Evolutionary conservation across 2,888 invertebrate genomes (phyloP), one percentile per base, ranked within the genome.

Genomic region (Drosophila macrospina): DNA sequence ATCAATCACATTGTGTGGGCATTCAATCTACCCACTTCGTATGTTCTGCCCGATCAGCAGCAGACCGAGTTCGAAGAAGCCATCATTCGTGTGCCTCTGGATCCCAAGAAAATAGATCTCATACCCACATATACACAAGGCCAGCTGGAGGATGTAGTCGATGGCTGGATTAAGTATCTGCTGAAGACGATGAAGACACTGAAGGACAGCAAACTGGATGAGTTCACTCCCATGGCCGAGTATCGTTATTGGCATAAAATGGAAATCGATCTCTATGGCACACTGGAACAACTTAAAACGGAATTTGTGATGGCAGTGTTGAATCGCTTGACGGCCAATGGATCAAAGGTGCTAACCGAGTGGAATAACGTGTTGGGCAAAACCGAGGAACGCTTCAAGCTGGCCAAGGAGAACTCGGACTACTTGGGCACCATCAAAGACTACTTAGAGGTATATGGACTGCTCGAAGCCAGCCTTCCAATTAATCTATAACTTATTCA

Each of bases 201-300:
- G 2, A 87, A 78, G 24, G 91, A 91, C 47, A 86, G 85, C 94
- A 92, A 93, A 63, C 94, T 95, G 0, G 93, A 94, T 45, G 96
- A 96, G 0, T 94, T 95, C 65, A 96, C 96, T 0, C 97, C 98
- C 0, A 94, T 98, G 57, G 95, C 96, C 0, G 98, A 98, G 90
- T 96, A 96, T 88, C 95, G 95, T 68, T 96, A 96, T 84, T 98
- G 98, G 98, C 94, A 96, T 54, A 95, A 96, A 84, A 93, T 96
- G 70, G 96, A 97, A 89, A 94, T 95, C 0, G 95, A 95, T 56
- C 93, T 97, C 20, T 96, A 97, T 61, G 93, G 95, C 26, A 92
- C 97, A 0, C 94, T 96, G 20, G 97, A 98, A 80, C 97, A 98
- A 89, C 92, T 98, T 37, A 96, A 96, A 87, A 95, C 95, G 37